Percentiles rank a stretch among this genome's conserved stretches.
Conservation (phyloP, 2,113 vertebrate species). For the Microtus ochrogaster region DNA sequence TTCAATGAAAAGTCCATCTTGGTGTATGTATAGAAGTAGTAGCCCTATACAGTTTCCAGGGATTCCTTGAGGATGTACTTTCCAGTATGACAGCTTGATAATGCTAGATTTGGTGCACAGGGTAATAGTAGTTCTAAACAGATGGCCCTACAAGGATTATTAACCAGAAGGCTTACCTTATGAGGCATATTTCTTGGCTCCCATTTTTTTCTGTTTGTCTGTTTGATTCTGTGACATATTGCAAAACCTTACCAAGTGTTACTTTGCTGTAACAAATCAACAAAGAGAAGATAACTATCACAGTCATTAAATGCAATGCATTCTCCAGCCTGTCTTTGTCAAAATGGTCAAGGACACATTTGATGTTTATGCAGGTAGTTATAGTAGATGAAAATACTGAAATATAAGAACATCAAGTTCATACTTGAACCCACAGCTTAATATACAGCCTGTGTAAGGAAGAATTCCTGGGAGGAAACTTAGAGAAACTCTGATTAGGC, state of each 20-base stretch:
- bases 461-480: not conserved
- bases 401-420: not conserved
- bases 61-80: not conserved
- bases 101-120: rapidly evolving
- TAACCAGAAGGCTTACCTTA: not conserved
- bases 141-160: not conserved
- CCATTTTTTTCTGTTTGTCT: not conserved
- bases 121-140: not conserved
- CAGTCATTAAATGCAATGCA: too few species aligned
- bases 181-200: not conserved
- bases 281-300: not conserved
- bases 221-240: not conserved
- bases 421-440: not conserved
- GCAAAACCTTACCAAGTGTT: not conserved
- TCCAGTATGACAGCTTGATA: not conserved
- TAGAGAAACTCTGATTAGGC: not conserved
- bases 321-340: not conserved
- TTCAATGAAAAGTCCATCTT: not conserved
- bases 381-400: not conserved
- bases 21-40: not conserved
- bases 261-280: not conserved
- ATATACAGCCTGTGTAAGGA: rapidly evolving
- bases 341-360: not conserved
- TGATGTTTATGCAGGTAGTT: not conserved
- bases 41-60: not conserved